Evolutionary conservation across 2,113 vertebrate species (phyloP), one percentile per base, ranked within the genome.

Genomic region (Caretta caretta): DNA sequence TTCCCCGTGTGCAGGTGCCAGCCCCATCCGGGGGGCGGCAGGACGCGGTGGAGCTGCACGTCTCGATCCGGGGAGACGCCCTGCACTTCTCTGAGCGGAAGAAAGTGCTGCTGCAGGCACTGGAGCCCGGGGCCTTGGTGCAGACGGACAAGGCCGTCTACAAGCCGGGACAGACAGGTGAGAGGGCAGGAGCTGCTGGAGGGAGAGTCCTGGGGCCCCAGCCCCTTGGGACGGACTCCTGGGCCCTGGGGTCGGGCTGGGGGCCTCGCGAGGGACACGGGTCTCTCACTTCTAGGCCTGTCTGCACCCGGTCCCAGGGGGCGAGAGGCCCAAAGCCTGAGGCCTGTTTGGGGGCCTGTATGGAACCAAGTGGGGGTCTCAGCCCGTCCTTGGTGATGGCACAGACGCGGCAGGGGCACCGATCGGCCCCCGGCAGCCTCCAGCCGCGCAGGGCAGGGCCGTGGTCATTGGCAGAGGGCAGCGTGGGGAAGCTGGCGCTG

Each of bases 61-160:
- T 92, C 84, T 84, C 83, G n/a, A 59, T 92, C 59, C 72, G 50
- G 10, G 88, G 85, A 90, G 50, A 50, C 17, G 90, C 91, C 49
- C 91, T 93, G 88, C 17, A 48, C 35, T 29, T 88, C 10, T 82
- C 27, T 4, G 2, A 82, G 22, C 3, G 16, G 42, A 79, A 12
- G 22, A 1, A 1, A 25, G 65, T 90, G 0, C 1, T 79, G 29
- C 42, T 95, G 85, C 54, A 42, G 35, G 1, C 1, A 5, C 13
- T 48, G 50, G 3, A 51, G 24, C 46, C 5, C 5, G 9, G 29
- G 10, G 69, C 46, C 50, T 51, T 93, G 29, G 14, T 93, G 25
- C 91, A 93, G 76, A 90, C 85, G 46, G 82, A 93, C 81, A 95
- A 79, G 85, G 19, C 62, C 3, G 3, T 90, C 81, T 95, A 95